phyloP scores from a whole-genome alignment of 1,140 invertebrate species.

The Harpegnathos saltator region DNA sequence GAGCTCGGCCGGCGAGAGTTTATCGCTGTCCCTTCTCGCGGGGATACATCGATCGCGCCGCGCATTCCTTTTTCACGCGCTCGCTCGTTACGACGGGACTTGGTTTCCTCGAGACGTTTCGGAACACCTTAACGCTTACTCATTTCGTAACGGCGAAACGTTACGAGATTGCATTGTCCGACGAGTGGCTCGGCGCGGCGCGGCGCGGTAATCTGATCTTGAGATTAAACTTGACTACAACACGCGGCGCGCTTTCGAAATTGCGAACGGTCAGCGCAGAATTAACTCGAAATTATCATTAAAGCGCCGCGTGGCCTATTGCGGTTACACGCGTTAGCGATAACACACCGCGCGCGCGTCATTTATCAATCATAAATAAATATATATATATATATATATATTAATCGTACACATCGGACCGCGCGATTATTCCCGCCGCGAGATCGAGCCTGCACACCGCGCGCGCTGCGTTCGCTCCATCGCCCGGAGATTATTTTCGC shows the following conservation, averaged over 20 bases:
- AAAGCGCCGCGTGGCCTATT: not conserved
- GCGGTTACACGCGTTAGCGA: not conserved
- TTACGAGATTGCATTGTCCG: not conserved
- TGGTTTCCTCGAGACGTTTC: slow-evolving; percentile 27
- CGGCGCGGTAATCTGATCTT: slow-evolving; percentile 25
- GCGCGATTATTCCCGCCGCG: not conserved
- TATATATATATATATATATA: slow-evolving; percentile 4
- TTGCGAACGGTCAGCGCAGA: slow-evolving; percentile 1
- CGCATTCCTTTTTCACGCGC: not conserved
- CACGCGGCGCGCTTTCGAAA: slow-evolving; percentile 12
- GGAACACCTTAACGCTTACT: not conserved
- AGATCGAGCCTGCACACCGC: not conserved
- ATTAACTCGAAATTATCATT: not conserved
- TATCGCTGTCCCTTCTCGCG: no score
- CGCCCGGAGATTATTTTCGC: not conserved
- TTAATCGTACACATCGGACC: not conserved
- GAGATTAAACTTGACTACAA: slow-evolving; percentile 1
- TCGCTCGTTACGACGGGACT: not conserved
- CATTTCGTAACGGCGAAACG: slow-evolving; percentile 13
- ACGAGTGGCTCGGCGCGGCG: not conserved
- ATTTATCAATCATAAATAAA: not conserved
- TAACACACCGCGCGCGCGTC: not conserved
- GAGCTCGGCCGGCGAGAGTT: no score
- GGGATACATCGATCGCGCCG: not conserved
- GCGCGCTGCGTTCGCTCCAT: no score